Base-by-base conservation (phyloP, 2,797 vertebrate genomes). In the Champsocephalus gunnari region DNA sequence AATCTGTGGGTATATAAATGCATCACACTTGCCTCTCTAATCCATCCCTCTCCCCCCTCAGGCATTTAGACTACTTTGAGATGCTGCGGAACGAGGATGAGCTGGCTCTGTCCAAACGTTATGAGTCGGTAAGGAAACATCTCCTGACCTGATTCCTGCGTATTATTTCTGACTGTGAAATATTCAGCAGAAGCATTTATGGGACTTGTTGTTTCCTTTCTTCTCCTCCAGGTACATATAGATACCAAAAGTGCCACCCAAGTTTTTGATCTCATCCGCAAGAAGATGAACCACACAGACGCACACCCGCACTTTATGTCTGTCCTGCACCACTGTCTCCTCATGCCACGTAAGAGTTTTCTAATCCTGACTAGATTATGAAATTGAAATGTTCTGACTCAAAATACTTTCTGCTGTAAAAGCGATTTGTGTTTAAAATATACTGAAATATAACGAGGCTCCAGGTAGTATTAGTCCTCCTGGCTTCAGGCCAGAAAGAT, bases 31-130 rank as follows among this genome's bases (percentile, higher is more conserved):
- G 17, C 49, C 13, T 11, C 12, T 77, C 44, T 81, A 55, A 81
- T 71, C 28, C 5, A 38, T 65, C 2, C 63, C 60, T 66, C 53
- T 55, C 16, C 47, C 49, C 54, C 75, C 44, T 69, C 84, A 99
- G 98, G 87, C 98, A 99, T 93, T 96, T 99, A 94, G 98, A 99
- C 89, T 99, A 98, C 91, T 99, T 99, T 19, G 98, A 99, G 93
- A 99, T 99, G 96, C 96, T 99, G 85, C 95, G 98, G 91, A 99
- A 99, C 81, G 98, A 99, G 79, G 98, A 99, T 19, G 98, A 99
- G 87, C 93, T 99, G 92, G 96, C 97, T 88, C 93, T 99, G 94
- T 97, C 98, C 51, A 98, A 97, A 94, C 96, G 98, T 55, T 99
- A 98, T 80, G 98, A 99, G 75, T 92, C 96, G 95, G 98, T 98